Conservation (phyloP, 2,113 vertebrate genomes). For the Oceanodroma tethys region DNA sequence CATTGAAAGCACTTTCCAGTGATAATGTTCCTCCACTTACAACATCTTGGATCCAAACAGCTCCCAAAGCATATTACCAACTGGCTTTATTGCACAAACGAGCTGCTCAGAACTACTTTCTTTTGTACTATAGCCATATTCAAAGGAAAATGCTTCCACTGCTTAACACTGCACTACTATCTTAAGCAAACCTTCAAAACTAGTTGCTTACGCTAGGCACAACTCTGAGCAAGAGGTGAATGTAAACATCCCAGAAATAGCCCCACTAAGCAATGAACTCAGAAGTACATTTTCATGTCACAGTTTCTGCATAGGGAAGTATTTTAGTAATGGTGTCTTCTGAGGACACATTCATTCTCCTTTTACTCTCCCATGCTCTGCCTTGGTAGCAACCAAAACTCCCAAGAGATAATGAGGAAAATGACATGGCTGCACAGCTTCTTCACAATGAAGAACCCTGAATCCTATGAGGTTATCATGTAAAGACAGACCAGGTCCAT, state of each 20-base stretch:
- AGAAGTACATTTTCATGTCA: not conserved
- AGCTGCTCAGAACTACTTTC: not conserved
- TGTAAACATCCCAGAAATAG: conserved; percentile 12
- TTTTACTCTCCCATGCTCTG: not conserved
- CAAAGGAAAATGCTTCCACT: not conserved
- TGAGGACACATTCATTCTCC: not conserved
- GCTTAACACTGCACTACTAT: not conserved
- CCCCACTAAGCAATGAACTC: not conserved
- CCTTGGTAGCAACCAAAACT: not conserved
- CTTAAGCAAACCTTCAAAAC: not conserved
- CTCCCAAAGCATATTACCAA: conserved; percentile 2
- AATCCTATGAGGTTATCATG: not conserved
- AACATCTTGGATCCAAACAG: not conserved
- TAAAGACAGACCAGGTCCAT: not conserved
- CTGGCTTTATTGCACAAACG: not conserved
- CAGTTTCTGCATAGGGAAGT: not conserved
- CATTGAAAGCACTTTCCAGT: not conserved
- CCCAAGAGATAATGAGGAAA: not conserved
- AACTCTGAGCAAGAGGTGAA: not conserved
- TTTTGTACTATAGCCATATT: not conserved
- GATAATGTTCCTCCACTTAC: not conserved
- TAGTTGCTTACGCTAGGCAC: not conserved
- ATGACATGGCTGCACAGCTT: not conserved
- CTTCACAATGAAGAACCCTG: not conserved
- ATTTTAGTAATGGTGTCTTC: not conserved